Evolutionary conservation across 1,140 invertebrate genomes (phyloP), one percentile per base, ranked within the genome.

Genomic region (Spodoptera litura): DNA sequence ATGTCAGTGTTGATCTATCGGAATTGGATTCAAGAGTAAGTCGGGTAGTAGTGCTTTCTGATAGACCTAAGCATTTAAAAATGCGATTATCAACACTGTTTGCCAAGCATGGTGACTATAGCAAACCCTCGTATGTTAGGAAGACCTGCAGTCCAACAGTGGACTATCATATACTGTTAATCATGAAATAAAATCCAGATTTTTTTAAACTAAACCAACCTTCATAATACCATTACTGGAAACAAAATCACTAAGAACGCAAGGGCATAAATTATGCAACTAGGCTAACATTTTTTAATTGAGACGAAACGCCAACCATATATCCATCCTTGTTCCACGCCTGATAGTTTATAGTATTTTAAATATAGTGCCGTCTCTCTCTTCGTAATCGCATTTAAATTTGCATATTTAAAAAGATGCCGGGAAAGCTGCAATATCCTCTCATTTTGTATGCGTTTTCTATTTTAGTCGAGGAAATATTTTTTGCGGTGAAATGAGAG

Each of bases 321-420:
- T 49, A 51, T 52, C 58, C 20, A 25, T 86, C 80, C 73, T 74
- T 79, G 59, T 87, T 64, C 15, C 79, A 73, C 84, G 35, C 70
- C 72, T 52, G 13, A 44, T 68, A 53, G 44, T 25, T 62, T 0
- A 78, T 59, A 78, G 13, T 56, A 11, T 58, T 27, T 61, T 35
- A 31, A 66, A 25, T 20, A 64, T 81, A 75, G 10, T 38, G 20
- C 77, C 51, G 31, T 86, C 83, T 72, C 80, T 11, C 70, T 87
- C 80, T 51, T 12, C 74, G 64, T 88, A 85, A 88, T 88, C 83
- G 81, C 74, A 87, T 88, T 88, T 86, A 87, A 86, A 86, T 84
- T 85, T 87, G 83, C 85, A 86, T 85, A 85, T 88, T 87, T 83
- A 81, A 88, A 88, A 87, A 87, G 84, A 78, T 81, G 76, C 64